These are phyloP conservation scores for Corythucha ciliata DNA, from an alignment of 2,888 invertebrate species.

Conservation along the genomic window DNA sequence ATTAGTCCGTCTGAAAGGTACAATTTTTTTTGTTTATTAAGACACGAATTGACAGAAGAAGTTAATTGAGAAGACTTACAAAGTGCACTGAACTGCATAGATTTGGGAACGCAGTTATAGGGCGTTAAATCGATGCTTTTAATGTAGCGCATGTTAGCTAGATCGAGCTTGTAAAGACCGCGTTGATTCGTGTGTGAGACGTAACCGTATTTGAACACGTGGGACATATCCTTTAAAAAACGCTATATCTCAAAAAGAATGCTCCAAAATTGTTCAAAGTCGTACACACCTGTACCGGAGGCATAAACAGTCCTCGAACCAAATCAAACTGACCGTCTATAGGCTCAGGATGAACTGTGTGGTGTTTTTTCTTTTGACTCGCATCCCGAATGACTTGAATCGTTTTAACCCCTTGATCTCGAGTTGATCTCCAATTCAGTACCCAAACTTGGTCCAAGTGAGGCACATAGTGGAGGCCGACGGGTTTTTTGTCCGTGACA, in stretches of 20 bases:
- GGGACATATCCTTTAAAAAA: constrained; percentile 46
- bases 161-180: constrained; percentile 62
- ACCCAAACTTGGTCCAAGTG: constrained; percentile 68
- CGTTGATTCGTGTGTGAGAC: constrained; percentile 62
- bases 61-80: too few species aligned
- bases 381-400: constrained; percentile 64
- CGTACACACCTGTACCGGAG: constrained; percentile 48
- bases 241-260: not conserved
- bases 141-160: constrained; percentile 59
- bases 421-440: constrained; percentile 55
- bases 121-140: constrained; percentile 60
- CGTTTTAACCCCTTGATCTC: constrained; percentile 54
- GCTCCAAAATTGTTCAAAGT: not conserved
- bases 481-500: constrained; percentile 60
- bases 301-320: constrained; percentile 55
- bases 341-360: constrained; percentile 62
- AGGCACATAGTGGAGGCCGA: constrained; percentile 58
- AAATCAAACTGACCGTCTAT: constrained; percentile 67
- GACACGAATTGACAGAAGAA: too few species aligned
- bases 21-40: too few species aligned
- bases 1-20: constrained; percentile 55
- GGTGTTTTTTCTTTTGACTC: constrained; percentile 59
- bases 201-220: constrained; percentile 60
- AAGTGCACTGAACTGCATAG: constrained; percentile 59
- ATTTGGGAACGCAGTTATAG: constrained; percentile 61